Base-by-base conservation (phyloP, 2,113 vertebrate species). In the Macquaria australasica region DNA sequence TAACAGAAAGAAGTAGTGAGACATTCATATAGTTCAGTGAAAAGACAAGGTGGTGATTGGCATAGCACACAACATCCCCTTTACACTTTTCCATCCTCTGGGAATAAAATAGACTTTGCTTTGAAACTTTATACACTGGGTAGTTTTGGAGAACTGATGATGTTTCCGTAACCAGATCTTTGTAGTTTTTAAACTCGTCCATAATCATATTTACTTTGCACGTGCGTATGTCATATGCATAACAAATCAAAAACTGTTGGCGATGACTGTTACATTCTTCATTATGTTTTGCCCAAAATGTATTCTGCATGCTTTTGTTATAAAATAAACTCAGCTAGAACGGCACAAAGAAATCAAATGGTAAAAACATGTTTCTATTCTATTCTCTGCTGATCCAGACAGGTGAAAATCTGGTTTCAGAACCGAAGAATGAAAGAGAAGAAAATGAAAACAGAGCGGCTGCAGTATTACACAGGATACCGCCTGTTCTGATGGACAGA, bases 361-460 rank as follows among this genome's bases (percentile, higher is more conserved):
- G 7, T 5, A 68, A 68, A 28, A 12, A 25, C n/a, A 1, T 58
- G n/a, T 82, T 63, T 72, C 53, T 58, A 2, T 28, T 2, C 10
- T 63, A 0, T 41, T 41, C 2, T 62, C 34, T 62, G 28, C 18
- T 67, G 2, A 53, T 73, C 0, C 82, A 92, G 97, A 73, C 97
- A 98, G 95, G 97, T 98, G 88, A 98, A 98, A 95, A 98, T 98
- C 92, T 99, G 97, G 97, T 99, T 99, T 95, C 97, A 99, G 88
- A 99, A 98, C 92, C 96, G 97, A 90, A 96, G 98, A 86, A 98
- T 98, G 97, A 99, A 99, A 95, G 97, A 98, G 94, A 98, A 98
- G 96, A 99, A 99, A 93, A 95, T 98, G 94, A 98, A 97, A 94
- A 96, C 96, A 91, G 97, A 98, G 95, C 95, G 97, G 78, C 94